phyloP scores from a whole-genome alignment of 2,113 vertebrate species.

The Myocastor coypus region DNA sequence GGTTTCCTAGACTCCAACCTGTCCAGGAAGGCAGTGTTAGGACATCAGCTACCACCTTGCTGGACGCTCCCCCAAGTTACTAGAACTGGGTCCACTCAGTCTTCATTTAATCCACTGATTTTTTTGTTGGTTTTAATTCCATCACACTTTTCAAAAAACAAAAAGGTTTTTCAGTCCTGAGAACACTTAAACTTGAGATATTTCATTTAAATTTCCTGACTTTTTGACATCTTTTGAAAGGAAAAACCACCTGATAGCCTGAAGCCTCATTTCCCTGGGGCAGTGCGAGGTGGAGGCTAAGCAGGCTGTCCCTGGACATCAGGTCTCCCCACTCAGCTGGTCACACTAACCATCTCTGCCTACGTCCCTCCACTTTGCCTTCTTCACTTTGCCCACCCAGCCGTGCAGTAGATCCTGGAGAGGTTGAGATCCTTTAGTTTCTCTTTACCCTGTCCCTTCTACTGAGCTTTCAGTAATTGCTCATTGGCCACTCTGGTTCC shows the following conservation, averaged over 20 bases:
- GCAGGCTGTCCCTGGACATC: neutral
- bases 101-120: neutral
- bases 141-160: neutral
- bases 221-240: neutral
- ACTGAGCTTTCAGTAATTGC: neutral
- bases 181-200: neutral
- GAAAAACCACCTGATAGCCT: neutral
- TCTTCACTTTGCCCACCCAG: neutral
- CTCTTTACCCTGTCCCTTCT: neutral
- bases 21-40: neutral
- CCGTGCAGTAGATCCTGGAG: neutral
- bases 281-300: neutral
- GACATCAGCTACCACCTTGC: neutral
- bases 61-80: neutral
- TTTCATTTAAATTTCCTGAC: neutral
- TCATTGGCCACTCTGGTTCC: too few species aligned
- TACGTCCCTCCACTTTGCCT: fast-evolving
- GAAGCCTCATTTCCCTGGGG: neutral
- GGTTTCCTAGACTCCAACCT: neutral
- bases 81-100: neutral
- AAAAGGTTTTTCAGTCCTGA: neutral
- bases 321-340: neutral
- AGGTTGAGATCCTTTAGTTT: neutral
- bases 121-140: neutral
- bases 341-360: neutral